These are phyloP conservation scores for Adineta ricciae DNA, from an alignment of 2,888 invertebrate species.

Conservation along the genomic window DNA sequence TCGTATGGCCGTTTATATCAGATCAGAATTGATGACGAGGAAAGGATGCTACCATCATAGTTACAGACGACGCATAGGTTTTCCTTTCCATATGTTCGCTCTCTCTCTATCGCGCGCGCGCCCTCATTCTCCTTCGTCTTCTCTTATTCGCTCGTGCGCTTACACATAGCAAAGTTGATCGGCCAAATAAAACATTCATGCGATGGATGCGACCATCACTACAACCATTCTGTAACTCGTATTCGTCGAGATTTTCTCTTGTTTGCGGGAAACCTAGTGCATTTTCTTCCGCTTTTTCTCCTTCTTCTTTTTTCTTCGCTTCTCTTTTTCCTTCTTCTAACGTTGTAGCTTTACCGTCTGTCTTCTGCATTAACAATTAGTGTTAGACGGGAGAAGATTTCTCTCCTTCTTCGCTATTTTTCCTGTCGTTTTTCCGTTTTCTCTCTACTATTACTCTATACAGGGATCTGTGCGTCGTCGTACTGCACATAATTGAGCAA, in stretches of 20 bases:
- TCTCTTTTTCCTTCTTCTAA: neutral
- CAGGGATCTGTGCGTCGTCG: neutral
- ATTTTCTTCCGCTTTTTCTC: neutral
- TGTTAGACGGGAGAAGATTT: neutral
- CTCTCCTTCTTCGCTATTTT: neutral
- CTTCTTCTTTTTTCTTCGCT: neutral
- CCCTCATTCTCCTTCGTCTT: too few relatives aligned
- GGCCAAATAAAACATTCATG: neutral
- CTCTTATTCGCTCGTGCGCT: neutral
- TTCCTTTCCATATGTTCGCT: neutral
- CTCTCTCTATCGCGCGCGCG: neutral
- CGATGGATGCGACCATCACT: constrained; percentile 8
- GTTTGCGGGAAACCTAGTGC: neutral
- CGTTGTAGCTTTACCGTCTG: neutral
- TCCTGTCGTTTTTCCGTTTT: neutral
- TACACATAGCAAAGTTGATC: neutral
- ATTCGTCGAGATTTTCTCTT: constrained; percentile 3
- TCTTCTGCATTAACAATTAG: neutral
- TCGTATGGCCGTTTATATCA: neutral
- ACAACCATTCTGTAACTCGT: neutral
- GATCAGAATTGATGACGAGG: neutral
- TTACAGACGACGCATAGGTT: neutral
- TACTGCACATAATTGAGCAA: constrained; percentile 1
- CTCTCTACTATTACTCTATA: neutral
- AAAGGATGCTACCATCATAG: neutral